A percentile compares a stretch with the other conserved stretches of the same genome.
phyloP scores from a whole-genome alignment of 2,113 vertebrate genomes.

The Anolis sagrei region DNA sequence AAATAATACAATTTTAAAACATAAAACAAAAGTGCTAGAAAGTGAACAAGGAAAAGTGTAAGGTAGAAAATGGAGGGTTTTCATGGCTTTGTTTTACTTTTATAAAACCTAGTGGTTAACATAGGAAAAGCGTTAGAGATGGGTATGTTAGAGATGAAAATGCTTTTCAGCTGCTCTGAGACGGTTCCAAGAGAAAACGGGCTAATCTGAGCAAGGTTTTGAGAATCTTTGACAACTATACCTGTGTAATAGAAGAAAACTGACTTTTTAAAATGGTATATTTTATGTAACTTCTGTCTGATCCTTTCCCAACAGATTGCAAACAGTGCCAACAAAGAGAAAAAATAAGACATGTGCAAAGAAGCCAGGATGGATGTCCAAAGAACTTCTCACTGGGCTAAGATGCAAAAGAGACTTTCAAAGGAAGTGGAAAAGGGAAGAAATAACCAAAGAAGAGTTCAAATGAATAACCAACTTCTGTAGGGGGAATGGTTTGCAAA shows the following conservation, averaged over 20 bases:
- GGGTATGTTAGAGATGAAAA: too few relatives aligned
- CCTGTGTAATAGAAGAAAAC: background rate
- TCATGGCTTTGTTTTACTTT: background rate
- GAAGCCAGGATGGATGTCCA: too few relatives aligned
- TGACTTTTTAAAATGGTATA: background rate
- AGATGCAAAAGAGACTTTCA: too few relatives aligned
- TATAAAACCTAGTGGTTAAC: background rate
- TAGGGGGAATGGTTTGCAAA: too few relatives aligned
- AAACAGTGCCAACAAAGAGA: too few relatives aligned
- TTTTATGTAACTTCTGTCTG: background rate
- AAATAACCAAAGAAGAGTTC: too few relatives aligned
- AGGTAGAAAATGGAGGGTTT: background rate
- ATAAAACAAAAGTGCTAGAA: background rate
- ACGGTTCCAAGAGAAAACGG: background rate
- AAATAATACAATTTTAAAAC: background rate
- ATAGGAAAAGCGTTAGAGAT: background rate
- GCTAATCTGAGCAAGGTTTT: background rate
- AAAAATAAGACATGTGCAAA: too few relatives aligned
- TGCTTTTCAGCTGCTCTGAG: background rate
- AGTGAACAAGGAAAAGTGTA: background rate
- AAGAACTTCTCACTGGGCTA: too few relatives aligned
- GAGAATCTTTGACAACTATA: background rate
- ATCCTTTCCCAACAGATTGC: too few relatives aligned
- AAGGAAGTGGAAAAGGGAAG: too few relatives aligned
- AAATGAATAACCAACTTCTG: too few relatives aligned